Evolutionary conservation across 2,888 invertebrate genomes (phyloP).

Genomic region (Diplolepis rosae): DNA sequence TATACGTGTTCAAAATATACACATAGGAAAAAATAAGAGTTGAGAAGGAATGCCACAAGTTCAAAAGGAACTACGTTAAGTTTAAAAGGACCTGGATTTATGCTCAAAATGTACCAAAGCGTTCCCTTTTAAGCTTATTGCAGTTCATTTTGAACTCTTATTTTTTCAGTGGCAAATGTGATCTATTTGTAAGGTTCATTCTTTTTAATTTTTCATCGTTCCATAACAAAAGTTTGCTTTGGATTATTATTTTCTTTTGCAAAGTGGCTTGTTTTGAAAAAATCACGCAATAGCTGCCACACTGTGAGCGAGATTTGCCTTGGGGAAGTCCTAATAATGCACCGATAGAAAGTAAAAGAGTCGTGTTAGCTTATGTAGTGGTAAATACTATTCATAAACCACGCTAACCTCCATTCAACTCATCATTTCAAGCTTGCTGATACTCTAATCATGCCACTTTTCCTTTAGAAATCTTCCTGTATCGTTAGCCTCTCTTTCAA

Average conservation of each 20-base stretch:
- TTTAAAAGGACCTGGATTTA: no score
- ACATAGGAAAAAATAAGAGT: no score
- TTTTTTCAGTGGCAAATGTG: no score
- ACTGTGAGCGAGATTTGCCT: neutral
- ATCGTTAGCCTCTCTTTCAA: no score
- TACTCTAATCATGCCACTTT: slow-evolving; percentile 1
- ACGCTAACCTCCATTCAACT: neutral
- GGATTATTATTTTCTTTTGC: neutral
- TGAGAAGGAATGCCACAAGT: no score
- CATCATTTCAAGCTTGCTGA: neutral
- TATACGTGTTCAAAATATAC: no score
- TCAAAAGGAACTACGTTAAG: no score
- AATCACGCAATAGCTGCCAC: neutral
- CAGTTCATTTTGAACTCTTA: no score
- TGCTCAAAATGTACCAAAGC: no score
- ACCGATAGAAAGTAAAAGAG: neutral
- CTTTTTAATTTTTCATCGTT: no score
- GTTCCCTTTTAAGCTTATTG: no score
- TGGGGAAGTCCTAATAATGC: neutral
- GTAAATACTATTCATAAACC: neutral
- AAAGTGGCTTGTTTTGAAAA: slow-evolving; percentile 1
- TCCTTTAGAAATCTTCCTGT: neutral
- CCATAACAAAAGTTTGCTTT: neutral
- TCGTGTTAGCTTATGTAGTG: neutral
- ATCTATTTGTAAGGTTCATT: no score